Evolutionary conservation across 1,140 invertebrate species (phyloP).

Genomic region (Brachionus manjavacas): DNA sequence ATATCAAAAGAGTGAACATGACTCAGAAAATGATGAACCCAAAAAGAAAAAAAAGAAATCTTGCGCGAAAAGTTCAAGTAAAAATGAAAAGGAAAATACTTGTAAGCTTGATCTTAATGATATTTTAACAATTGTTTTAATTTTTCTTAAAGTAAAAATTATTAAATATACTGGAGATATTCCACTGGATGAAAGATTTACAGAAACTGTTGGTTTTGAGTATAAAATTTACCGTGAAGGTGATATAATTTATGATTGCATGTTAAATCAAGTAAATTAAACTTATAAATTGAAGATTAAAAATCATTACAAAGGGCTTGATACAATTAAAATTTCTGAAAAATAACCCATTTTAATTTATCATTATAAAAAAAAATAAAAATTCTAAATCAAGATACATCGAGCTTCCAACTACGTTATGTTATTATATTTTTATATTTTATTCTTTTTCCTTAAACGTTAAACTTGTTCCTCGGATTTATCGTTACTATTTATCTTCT

Average conservation of each 20-base stretch:
- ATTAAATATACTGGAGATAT: conserved; percentile 39
- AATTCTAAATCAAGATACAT: too few species aligned
- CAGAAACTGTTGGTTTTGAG: conserved; percentile 10
- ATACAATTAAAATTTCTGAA: background rate
- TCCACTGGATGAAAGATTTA: conserved; percentile 40
- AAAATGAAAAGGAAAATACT: background rate
- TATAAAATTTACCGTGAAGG: conserved; percentile 40
- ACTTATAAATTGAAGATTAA: too few species aligned
- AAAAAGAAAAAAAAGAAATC: conserved; percentile 4
- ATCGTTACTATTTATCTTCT: too few species aligned
- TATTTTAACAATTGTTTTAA: background rate
- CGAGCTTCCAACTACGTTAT: too few species aligned
- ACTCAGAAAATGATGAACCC: background rate
- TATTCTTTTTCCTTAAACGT: too few species aligned
- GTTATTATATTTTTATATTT: too few species aligned
- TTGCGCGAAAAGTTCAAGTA: background rate
- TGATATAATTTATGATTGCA: background rate
- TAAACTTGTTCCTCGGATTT: too few species aligned
- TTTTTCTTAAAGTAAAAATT: background rate
- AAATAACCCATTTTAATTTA: background rate
- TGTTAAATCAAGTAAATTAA: conserved; percentile 28
- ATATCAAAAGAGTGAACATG: background rate
- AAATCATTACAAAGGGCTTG: background rate
- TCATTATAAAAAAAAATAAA: too few species aligned
- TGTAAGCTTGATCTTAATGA: background rate